Evolutionary conservation across 2,888 invertebrate species (phyloP).

Genomic region (Chrysina gloriosa): DNA sequence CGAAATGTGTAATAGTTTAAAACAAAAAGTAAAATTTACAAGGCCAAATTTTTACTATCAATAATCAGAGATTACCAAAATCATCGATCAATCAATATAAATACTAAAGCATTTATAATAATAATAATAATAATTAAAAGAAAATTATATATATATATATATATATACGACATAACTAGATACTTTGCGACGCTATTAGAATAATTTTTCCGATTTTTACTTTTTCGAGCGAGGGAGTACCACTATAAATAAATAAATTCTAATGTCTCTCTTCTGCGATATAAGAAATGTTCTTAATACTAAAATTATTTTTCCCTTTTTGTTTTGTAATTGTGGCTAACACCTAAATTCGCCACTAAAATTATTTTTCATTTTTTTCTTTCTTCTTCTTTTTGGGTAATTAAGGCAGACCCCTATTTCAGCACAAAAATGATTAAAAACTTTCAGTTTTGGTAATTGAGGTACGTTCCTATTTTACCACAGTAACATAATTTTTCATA

Average conservation of each 20-base stretch:
- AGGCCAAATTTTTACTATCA: slow-evolving; percentile 40
- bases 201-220: background rate
- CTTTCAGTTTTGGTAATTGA: no score
- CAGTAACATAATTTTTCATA: no score
- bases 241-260: background rate
- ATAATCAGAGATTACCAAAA: slow-evolving; percentile 32
- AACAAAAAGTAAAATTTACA: slow-evolving; percentile 27
- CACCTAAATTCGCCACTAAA: no score
- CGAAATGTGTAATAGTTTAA: background rate
- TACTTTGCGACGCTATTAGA: slow-evolving; percentile 16
- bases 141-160: slow-evolving; percentile 6
- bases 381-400: no score
- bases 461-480: no score
- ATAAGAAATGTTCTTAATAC: no score
- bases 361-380: no score
- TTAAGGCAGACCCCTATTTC: no score
- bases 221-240: background rate
- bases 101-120: background rate
- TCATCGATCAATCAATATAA: slow-evolving; percentile 13
- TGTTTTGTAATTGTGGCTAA: no score
- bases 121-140: slow-evolving; percentile 18
- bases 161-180: slow-evolving; percentile 12
- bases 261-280: no score
- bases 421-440: no score
- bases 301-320: no score